Evolutionary conservation across 2,113 vertebrate species (phyloP).

Genomic region (Larimichthys polyactis): DNA sequence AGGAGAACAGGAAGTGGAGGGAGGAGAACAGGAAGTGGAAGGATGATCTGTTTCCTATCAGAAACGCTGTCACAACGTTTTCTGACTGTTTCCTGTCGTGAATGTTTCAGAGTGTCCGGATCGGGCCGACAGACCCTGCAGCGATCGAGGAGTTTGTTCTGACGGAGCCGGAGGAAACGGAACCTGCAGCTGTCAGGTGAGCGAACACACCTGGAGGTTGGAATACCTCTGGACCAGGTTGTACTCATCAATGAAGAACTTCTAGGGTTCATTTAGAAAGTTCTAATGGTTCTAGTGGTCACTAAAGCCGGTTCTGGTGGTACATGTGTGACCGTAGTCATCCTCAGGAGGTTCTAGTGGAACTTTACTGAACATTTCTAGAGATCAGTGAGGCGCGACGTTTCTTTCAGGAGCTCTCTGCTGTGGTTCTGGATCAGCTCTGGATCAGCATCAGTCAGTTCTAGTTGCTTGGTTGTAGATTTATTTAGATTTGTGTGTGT

Average conservation of each 20-base stretch:
- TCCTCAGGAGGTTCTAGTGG: background rate
- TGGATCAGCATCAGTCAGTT: background rate
- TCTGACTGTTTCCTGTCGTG: background rate
- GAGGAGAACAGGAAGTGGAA: background rate
- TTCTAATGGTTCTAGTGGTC: too few species aligned
- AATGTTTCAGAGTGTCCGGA: constrained; percentile 89
- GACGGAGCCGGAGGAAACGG: constrained; percentile 90
- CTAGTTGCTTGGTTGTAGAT: background rate
- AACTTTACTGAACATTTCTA: background rate
- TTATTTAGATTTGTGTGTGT: background rate
- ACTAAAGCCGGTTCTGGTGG: too few species aligned
- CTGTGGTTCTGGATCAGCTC: background rate
- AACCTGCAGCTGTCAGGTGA: constrained; percentile 90
- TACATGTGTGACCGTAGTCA: too few species aligned
- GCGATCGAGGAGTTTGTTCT: constrained; percentile 84
- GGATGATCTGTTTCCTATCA: background rate
- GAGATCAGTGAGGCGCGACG: background rate
- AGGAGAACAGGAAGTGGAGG: too few species aligned
- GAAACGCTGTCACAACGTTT: background rate
- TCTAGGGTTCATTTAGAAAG: too few species aligned
- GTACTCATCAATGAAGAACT: too few species aligned
- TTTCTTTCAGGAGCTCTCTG: background rate
- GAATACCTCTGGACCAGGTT: too few species aligned
- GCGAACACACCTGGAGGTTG: background rate
- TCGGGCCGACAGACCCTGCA: constrained; percentile 84